phyloP scores from a whole-genome alignment of 2,888 invertebrate species.

The Dasypolia templi region DNA sequence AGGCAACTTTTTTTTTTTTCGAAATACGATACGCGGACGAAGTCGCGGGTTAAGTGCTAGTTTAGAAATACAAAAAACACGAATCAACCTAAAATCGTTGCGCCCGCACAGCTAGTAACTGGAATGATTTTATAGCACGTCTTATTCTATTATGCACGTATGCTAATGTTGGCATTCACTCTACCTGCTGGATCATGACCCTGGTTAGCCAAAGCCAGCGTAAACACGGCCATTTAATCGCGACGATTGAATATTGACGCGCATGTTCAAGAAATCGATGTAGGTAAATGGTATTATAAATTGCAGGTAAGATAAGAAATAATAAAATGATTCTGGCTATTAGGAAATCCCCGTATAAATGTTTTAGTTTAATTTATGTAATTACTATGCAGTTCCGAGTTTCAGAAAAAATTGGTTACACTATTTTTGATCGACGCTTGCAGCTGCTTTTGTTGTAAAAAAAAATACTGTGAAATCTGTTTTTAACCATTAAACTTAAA shows the following conservation, averaged over 20 bases:
- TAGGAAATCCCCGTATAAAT: not conserved
- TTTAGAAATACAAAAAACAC: no score
- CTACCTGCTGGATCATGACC: slow-evolving; percentile 53
- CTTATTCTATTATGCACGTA: slow-evolving; percentile 38
- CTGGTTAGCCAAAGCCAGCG: slow-evolving; percentile 32
- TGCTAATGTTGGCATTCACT: slow-evolving; percentile 44
- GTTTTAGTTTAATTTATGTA: not conserved
- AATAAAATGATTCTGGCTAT: not conserved
- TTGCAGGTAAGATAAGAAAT: not conserved
- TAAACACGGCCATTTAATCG: slow-evolving; percentile 37
- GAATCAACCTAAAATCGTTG: not conserved
- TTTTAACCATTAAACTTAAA: not conserved
- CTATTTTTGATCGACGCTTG: not conserved
- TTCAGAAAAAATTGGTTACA: not conserved
- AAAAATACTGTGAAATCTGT: not conserved
- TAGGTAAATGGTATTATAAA: not conserved
- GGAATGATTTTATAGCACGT: slow-evolving; percentile 39
- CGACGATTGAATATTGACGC: slow-evolving; percentile 21
- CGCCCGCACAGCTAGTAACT: not conserved
- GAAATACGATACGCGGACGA: no score
- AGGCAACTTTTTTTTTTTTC: no score
- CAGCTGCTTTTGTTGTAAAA: not conserved
- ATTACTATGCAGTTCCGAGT: not conserved
- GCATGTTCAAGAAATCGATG: not conserved
- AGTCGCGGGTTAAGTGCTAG: no score